A percentile compares a stretch with the other conserved stretches of the same genome.
These are phyloP conservation scores for Formica selysi DNA, from an alignment of 1,140 invertebrate species.

Conservation along the genomic window DNA sequence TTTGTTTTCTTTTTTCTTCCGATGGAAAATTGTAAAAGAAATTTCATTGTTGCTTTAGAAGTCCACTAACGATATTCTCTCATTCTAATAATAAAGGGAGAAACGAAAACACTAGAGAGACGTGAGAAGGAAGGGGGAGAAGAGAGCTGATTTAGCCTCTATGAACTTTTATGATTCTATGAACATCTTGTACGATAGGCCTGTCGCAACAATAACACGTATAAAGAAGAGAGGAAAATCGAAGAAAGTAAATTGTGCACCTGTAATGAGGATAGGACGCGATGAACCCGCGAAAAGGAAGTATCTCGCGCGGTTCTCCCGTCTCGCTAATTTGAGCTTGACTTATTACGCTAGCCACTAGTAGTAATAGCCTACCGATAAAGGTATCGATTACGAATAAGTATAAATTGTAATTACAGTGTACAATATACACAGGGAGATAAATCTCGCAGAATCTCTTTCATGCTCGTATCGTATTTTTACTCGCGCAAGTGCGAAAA, in stretches of 20 bases:
- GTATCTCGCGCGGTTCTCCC: constrained; percentile 7
- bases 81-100: not conserved
- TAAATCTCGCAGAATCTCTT: constrained; percentile 71
- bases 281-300: constrained; percentile 50
- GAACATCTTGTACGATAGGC: constrained; percentile 71
- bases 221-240: constrained; percentile 39
- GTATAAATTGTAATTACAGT: constrained; percentile 86
- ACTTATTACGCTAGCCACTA: constrained; percentile 81
- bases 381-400: constrained; percentile 83
- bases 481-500: constrained; percentile 38
- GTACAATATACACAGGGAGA: constrained; percentile 84
- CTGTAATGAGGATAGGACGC: constrained; percentile 73
- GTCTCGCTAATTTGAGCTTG: constrained; percentile 83
- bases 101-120: not conserved
- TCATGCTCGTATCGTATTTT: constrained; percentile 14
- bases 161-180: constrained; percentile 31
- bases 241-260: constrained; percentile 72
- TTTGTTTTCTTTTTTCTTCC: constrained; percentile 2
- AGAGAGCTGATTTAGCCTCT: constrained; percentile 51
- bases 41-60: not conserved
- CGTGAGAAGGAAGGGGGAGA: not conserved
- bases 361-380: constrained; percentile 81
- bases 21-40: not conserved
- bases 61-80: not conserved
- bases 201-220: constrained; percentile 64